phyloP scores from a whole-genome alignment of 1,140 invertebrate species.

The Thereuonema tuberculata region DNA sequence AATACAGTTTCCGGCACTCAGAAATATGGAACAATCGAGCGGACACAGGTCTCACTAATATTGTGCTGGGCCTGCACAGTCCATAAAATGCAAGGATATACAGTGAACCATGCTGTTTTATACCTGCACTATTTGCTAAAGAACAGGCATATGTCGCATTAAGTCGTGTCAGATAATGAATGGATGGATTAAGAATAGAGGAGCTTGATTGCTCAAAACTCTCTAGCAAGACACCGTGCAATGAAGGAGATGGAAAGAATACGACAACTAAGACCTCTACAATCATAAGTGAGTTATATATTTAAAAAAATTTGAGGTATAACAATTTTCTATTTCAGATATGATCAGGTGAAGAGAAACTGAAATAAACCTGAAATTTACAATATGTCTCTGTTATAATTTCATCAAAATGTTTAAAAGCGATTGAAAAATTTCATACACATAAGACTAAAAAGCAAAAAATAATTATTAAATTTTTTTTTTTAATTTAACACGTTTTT shows the following conservation, averaged over 20 bases:
- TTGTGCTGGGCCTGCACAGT: conserved; percentile 14
- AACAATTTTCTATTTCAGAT: too few relatives aligned
- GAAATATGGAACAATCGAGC: conserved; percentile 5
- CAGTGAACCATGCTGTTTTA: conserved; percentile 12
- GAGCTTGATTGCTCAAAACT: conserved; percentile 14
- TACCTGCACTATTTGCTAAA: conserved; percentile 13
- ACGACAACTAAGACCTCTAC: too few relatives aligned
- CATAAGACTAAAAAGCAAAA: too few relatives aligned
- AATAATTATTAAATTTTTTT: too few relatives aligned
- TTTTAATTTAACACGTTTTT: too few relatives aligned
- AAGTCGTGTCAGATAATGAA: conserved; percentile 14
- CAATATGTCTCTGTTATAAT: too few relatives aligned
- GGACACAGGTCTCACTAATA: conserved; percentile 15
- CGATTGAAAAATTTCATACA: too few relatives aligned
- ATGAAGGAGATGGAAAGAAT: conserved; percentile 11
- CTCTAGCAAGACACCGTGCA: conserved; percentile 8
- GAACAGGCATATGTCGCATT: conserved; percentile 18
- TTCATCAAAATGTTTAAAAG: too few relatives aligned
- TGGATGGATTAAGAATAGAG: conserved; percentile 12
- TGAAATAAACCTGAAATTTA: too few relatives aligned
- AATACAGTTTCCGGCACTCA: background rate
- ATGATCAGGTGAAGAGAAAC: too few relatives aligned
- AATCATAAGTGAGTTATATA: background rate
- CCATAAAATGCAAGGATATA: conserved; percentile 17
- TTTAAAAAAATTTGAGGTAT: too few relatives aligned